These are phyloP conservation scores for Melanerpes formicivorus DNA, from an alignment of 2,113 vertebrate species.

Conservation along the genomic window DNA sequence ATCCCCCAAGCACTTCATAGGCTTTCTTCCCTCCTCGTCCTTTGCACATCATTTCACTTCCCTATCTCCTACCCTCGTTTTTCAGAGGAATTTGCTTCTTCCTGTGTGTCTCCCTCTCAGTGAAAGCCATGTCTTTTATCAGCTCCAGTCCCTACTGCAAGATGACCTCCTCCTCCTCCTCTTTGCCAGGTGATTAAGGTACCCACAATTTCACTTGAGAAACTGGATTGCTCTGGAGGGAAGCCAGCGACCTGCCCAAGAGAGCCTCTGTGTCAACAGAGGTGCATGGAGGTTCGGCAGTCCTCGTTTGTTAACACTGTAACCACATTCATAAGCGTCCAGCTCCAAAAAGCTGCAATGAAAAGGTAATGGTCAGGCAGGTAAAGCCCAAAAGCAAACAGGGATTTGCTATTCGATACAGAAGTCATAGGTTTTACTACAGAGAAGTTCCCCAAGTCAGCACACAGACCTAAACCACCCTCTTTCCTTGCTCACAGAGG, in stretches of 20 bases:
- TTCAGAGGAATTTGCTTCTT: not conserved
- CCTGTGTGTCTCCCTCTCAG: not conserved
- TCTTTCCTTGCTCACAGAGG: not conserved
- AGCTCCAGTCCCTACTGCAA: not conserved
- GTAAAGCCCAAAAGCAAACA: not conserved
- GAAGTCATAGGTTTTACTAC: not conserved
- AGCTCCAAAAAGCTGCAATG: not conserved
- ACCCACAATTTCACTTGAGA: not conserved
- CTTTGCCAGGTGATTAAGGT: not conserved
- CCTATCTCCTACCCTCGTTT: not conserved
- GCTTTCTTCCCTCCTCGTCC: not conserved
- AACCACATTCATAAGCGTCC: not conserved
- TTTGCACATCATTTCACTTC: not conserved
- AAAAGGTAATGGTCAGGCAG: not conserved
- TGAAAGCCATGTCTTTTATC: not conserved
- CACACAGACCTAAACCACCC: not conserved
- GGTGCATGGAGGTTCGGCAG: not conserved
- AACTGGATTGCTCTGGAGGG: slow-evolving; percentile 13
- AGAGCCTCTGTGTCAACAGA: not conserved
- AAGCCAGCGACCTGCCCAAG: not conserved
- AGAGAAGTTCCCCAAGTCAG: not conserved
- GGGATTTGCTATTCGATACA: not conserved
- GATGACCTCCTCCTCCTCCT: not conserved
- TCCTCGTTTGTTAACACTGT: not conserved
- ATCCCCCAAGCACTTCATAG: not conserved